Evolutionary conservation across 1,140 invertebrate genomes (phyloP).

Genomic region (Gryon sp.): DNA sequence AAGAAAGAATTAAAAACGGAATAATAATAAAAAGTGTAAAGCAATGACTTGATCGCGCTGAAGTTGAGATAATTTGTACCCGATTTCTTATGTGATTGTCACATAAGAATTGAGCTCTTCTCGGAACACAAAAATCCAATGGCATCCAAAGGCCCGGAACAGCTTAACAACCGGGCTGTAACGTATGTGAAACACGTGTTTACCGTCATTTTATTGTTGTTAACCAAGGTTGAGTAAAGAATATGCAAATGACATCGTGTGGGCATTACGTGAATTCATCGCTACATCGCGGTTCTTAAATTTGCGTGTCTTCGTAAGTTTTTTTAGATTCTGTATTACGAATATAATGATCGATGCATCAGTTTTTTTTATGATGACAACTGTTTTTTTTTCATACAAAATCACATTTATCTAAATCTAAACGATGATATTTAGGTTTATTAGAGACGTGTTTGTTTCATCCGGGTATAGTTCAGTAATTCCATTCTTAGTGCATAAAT

Average conservation of each 20-base stretch:
- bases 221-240: constrained; percentile 63
- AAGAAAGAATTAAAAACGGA: constrained; percentile 36
- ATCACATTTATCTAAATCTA: no score
- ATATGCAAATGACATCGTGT: constrained; percentile 69
- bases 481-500: constrained; percentile 29
- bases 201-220: constrained; percentile 75
- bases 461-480: constrained; percentile 22
- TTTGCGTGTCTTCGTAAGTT: constrained; percentile 37
- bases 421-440: constrained; percentile 2
- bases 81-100: constrained; percentile 27
- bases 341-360: constrained; percentile 8
- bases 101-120: constrained; percentile 51
- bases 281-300: constrained; percentile 14
- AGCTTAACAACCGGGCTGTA: constrained; percentile 58
- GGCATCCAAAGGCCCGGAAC: constrained; percentile 37
- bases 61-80: constrained; percentile 68
- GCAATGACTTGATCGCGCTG: constrained; percentile 55
- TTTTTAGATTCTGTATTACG: constrained; percentile 11
- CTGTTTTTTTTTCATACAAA: no score
- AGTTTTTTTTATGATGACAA: no score
- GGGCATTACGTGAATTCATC: constrained; percentile 37
- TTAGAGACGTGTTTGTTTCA: constrained; percentile 5
- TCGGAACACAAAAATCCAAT: constrained; percentile 50
- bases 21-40: constrained; percentile 60
- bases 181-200: constrained; percentile 73